Evolutionary conservation across 2,888 invertebrate species (phyloP).

Genomic region (Rhamphomyia laevipes): DNA sequence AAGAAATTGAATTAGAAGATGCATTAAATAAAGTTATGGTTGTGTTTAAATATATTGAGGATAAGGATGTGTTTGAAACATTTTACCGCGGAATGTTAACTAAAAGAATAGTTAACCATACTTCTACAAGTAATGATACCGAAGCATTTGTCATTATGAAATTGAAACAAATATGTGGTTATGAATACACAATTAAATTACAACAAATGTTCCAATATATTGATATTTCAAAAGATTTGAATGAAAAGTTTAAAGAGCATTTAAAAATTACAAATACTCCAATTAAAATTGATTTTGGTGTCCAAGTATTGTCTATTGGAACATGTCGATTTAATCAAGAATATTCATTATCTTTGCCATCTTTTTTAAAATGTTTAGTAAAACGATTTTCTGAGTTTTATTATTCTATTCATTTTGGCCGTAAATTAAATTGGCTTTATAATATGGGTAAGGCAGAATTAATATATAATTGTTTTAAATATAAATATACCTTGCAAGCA

Average conservation of each 20-base stretch:
- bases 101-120: constrained; percentile 91
- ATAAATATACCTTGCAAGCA: constrained; percentile 50
- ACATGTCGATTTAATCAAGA: constrained; percentile 99
- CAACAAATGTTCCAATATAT: constrained; percentile 99
- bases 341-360: constrained; percentile 82
- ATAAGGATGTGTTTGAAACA: constrained; percentile 99
- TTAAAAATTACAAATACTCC: constrained; percentile 48
- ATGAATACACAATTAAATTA: constrained; percentile 97
- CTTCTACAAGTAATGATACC: constrained; percentile 98
- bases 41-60: constrained; percentile 98
- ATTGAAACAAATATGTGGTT: constrained; percentile 97
- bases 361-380: constrained; percentile 83
- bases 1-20: constrained; percentile 96
- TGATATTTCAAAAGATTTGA: constrained; percentile 94
- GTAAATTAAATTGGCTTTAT: constrained; percentile 96
- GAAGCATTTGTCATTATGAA: constrained; percentile 99
- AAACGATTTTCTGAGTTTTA: constrained; percentile 94
- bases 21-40: constrained; percentile 99
- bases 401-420: constrained; percentile 88
- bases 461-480: constrained; percentile 90
- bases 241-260: constrained; percentile 87
- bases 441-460: constrained; percentile 98
- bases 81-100: constrained; percentile 99
- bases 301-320: constrained; percentile 91
- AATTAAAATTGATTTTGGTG: constrained; percentile 84